Conservation (phyloP, 2,797 vertebrate genomes). For the Propithecus deckenii region DNA sequence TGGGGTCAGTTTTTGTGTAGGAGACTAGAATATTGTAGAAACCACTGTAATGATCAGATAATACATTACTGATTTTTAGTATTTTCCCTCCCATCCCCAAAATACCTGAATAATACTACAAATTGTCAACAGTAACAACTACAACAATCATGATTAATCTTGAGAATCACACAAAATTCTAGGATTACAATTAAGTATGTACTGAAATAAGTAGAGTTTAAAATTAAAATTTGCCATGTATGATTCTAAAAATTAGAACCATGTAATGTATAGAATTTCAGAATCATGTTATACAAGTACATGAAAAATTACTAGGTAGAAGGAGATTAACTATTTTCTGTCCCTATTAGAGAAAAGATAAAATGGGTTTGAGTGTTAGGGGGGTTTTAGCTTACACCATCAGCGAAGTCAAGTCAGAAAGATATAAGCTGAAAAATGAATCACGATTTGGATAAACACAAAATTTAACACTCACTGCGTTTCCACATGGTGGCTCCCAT, state of each 20-base stretch:
- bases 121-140: background rate
- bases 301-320: background rate
- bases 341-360: background rate
- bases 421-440: background rate
- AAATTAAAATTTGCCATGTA: background rate
- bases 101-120: background rate
- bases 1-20: background rate
- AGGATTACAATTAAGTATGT: background rate
- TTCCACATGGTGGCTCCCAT: background rate
- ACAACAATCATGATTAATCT: background rate
- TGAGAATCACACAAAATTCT: conserved; percentile 4
- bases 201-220: background rate
- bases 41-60: background rate
- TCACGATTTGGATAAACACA: background rate
- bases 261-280: background rate
- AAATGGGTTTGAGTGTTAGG: background rate
- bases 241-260: conserved; percentile 4
- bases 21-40: background rate
- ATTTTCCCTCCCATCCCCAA: background rate
- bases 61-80: background rate
- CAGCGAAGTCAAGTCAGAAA: conserved; percentile 2
- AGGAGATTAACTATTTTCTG: background rate
- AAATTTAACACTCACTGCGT: background rate
- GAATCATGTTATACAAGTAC: background rate
- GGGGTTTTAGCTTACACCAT: background rate